Conservation (phyloP, 2,888 invertebrate genomes). For the Phortica magna region DNA sequence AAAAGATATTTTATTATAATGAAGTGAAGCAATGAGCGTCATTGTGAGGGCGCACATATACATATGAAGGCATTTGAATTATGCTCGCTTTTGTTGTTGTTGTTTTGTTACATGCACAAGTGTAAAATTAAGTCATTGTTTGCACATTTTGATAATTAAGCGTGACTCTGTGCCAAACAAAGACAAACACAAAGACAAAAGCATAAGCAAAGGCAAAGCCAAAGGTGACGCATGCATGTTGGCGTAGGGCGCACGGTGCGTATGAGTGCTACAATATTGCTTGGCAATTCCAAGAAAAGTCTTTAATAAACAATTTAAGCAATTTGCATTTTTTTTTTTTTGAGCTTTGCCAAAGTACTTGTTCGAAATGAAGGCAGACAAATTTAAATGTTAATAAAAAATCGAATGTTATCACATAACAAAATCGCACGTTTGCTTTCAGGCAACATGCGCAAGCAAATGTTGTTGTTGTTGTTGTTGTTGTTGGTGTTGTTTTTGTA, state of each 20-base stretch:
- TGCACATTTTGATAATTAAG: conserved; percentile 63
- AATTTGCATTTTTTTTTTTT: too few species aligned
- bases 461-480: neutral
- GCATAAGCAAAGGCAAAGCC: too few species aligned
- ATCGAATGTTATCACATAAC: too few species aligned
- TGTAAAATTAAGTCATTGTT: conserved; percentile 64
- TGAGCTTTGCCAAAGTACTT: too few species aligned
- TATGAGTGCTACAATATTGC: conserved; percentile 48
- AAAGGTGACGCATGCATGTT: too few species aligned
- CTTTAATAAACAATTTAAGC: neutral
- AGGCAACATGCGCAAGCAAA: too few species aligned
- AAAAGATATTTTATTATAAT: conserved; percentile 63
- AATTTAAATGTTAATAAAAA: too few species aligned
- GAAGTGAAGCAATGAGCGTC: conserved; percentile 46
- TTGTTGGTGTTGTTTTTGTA: too few species aligned
- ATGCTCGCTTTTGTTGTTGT: conserved; percentile 13
- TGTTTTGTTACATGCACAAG: conserved; percentile 47
- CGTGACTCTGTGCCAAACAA: conserved; percentile 34
- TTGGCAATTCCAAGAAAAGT: neutral
- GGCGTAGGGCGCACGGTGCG: conserved; percentile 39
- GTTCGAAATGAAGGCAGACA: too few species aligned
- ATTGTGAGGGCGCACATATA: conserved; percentile 40
- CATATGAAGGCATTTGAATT: conserved; percentile 24
- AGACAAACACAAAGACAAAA: too few species aligned
- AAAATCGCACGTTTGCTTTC: too few species aligned